These are phyloP conservation scores for Apostichopus californicus DNA, from an alignment of 35 echinoderm and acorn worm genomes.

Conservation along the genomic window DNA sequence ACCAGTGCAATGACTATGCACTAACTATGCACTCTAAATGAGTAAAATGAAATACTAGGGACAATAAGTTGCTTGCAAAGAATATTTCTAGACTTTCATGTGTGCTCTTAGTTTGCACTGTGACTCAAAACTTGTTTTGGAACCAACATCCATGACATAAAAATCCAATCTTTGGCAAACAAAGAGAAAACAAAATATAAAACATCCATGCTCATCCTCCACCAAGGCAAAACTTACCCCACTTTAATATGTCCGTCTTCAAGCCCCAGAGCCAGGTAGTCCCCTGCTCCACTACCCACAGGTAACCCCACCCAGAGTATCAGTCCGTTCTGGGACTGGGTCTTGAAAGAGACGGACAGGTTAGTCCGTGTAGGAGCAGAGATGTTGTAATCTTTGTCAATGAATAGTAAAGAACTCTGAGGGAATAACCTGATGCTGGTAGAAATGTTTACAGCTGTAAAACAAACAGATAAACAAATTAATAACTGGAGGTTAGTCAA, in stretches of 20 bases:
- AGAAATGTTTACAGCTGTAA: conserved; percentile 55
- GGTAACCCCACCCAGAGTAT: conserved; percentile 80
- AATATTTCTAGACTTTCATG: no score
- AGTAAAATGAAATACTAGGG: no score
- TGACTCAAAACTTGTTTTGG: no score
- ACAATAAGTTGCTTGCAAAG: no score
- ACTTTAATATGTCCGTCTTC: conserved; percentile 73
- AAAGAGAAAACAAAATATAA: no score
- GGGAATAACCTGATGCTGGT: conserved; percentile 39
- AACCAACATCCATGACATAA: no score
- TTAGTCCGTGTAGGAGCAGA: conserved; percentile 52
- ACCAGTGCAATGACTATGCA: no score
- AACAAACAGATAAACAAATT: neutral
- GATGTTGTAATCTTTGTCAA: conserved; percentile 45
- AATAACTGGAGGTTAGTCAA: no score
- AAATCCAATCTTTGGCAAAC: no score
- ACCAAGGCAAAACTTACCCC: conserved; percentile 43
- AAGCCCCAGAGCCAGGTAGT: conserved; percentile 76
- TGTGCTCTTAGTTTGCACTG: no score
- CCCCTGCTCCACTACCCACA: conserved; percentile 43
- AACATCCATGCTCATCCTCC: no score
- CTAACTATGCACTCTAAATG: no score
- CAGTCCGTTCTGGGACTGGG: conserved; percentile 57
- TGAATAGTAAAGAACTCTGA: conserved; percentile 54
- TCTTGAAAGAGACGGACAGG: conserved; percentile 67